Conservation (phyloP, 35 echinoderm and acorn worm genomes). For the Nesometra sesokonis region DNA sequence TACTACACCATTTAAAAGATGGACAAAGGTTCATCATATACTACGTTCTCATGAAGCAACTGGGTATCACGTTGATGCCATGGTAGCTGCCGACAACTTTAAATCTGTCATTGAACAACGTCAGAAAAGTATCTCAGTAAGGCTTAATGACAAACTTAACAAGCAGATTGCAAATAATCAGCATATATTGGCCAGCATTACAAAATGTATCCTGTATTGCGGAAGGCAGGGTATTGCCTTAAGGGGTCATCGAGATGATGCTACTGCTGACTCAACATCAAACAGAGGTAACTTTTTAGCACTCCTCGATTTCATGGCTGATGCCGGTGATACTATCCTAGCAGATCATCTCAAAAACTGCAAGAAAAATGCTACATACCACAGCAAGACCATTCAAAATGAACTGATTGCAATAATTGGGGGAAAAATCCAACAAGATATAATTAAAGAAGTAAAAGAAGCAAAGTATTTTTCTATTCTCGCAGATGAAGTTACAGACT, state of each 20-base stretch:
- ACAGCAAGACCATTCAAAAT: neutral
- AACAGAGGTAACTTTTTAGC: neutral
- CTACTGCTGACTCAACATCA: neutral
- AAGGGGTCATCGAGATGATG: neutral
- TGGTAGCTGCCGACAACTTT: neutral
- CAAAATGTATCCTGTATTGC: neutral
- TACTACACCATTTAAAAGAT: neutral
- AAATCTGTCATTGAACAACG: neutral
- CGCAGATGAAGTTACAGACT: neutral
- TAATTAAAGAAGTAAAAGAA: no score
- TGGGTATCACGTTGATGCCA: neutral
- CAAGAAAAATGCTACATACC: neutral
- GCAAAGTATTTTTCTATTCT: no score
- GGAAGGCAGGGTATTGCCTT: neutral
- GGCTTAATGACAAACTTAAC: neutral
- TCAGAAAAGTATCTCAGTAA: neutral
- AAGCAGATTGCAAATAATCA: neutral
- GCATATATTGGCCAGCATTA: neutral
- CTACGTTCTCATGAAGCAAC: neutral
- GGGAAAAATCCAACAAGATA: neutral
- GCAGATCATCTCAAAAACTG: neutral
- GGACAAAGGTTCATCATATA: neutral
- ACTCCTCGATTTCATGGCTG: neutral
- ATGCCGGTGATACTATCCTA: neutral
- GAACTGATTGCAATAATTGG: neutral